Evolutionary conservation across 2,888 invertebrate species (phyloP).

Genomic region (Machimus atricapillus): DNA sequence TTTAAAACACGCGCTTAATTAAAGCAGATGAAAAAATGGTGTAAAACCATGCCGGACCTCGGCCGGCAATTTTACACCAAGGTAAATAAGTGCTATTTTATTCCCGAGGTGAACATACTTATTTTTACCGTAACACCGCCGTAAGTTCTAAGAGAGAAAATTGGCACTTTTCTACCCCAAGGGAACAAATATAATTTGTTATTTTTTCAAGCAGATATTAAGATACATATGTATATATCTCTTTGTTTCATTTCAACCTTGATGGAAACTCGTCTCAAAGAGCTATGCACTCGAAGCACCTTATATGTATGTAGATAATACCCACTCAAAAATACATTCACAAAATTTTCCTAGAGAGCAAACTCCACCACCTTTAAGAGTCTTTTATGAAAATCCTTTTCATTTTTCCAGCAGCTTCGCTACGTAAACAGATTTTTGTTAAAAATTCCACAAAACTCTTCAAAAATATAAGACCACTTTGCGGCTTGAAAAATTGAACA

Average conservation of each 20-base stretch:
- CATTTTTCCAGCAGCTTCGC: neutral
- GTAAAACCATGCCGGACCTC: no score
- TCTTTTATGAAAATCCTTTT: neutral
- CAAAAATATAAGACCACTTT: neutral
- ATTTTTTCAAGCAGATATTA: no score
- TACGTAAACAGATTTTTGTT: neutral
- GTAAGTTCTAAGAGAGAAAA: no score
- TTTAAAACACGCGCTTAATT: no score
- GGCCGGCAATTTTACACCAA: no score
- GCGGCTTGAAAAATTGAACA: neutral
- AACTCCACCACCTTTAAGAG: neutral
- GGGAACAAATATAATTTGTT: no score
- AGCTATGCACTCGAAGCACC: neutral
- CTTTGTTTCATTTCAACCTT: neutral
- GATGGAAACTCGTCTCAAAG: neutral
- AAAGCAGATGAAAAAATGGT: no score
- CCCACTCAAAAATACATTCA: neutral
- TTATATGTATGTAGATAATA: neutral
- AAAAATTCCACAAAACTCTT: neutral
- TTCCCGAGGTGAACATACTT: no score
- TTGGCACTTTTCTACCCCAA: no score
- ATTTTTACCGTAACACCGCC: no score
- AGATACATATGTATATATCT: no score
- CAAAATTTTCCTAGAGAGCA: neutral
- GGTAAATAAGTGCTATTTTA: no score